Percentiles rank a stretch among this genome's conserved stretches.
Conservation (phyloP, 2,113 vertebrate species). For the Muntiacus reevesi region DNA sequence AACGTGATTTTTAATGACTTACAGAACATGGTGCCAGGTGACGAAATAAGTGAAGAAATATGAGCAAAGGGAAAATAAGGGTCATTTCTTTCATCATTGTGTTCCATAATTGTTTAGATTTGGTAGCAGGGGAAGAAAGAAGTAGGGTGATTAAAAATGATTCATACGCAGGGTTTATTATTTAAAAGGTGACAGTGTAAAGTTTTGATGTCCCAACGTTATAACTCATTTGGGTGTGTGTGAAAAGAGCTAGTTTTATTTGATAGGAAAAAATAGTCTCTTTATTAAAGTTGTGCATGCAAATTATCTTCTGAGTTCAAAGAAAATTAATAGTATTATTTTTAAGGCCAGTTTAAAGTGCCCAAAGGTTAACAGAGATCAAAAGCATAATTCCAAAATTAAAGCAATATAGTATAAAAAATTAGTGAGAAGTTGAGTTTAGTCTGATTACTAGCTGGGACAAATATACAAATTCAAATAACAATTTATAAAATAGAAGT, state of each 20-base stretch:
- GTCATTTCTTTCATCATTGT: conserved; percentile 43
- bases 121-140: conserved; percentile 20
- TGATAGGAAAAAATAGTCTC: not conserved
- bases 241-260: not conserved
- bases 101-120: conserved; percentile 37
- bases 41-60: conserved; percentile 45
- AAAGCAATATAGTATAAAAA: not conserved
- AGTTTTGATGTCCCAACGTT: not conserved
- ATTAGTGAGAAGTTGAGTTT: not conserved
- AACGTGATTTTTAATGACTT: conserved; percentile 15
- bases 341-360: not conserved
- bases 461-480: not conserved
- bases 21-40: not conserved
- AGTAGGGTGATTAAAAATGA: conserved; percentile 7
- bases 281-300: not conserved
- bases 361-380: not conserved
- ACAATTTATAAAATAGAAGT: not conserved
- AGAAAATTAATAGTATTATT: not conserved
- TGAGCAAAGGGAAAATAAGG: conserved; percentile 1
- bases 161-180: not conserved
- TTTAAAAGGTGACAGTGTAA: conserved; percentile 27
- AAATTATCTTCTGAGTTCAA: conserved; percentile 6
- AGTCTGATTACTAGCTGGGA: not conserved
- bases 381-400: not conserved
- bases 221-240: not conserved